Base-by-base conservation (phyloP, 1,140 invertebrate genomes). In the Zaprionus taronus region DNA sequence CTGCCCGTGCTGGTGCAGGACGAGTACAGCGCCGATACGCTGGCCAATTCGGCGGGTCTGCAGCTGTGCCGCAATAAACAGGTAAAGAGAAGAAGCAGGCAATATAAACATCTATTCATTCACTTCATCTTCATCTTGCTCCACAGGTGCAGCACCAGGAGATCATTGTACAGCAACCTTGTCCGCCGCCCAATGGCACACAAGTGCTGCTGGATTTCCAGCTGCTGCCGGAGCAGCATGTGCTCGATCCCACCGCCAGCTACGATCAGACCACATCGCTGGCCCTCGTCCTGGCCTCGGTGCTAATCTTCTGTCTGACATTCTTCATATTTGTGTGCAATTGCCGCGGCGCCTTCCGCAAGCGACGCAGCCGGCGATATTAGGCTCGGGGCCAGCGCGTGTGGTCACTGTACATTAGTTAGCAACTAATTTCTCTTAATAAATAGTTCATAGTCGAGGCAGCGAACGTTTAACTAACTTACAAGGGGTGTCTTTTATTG, bases 151-250 rank as follows among this genome's bases (percentile, higher is more conserved):
- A 97, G 82, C 95, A 95, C 72, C 95, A 96, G 91, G 96, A 97
- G 83, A 97, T 97, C 41, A 97, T 97, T 80, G 95, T 97, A 22
- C 96, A 97, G 87, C 95, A 95, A 20, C 94, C 96, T 4, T 97
- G 96, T 89, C 96, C 96, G 14, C 94, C 95, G 4, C 95, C 96
- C 1, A 96, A 97, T 81, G 96, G 96, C n/a, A 95, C 95, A 4
- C 94, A 96, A 84, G 95, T 96, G 15, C 93, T 97, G 36, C 92
- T 93, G 28, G 95, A 95, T 87, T 95, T 93, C 83, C 94, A 94
- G 49, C 94, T 94, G 77, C 83, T 94, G 31, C 92, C 91, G 77
- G 41, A 91, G 93, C 66, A 91, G 92, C 80, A 92, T 93, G 61
- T 95, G 55, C 80, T 93, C n/a, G 92, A 93, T 79, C 77, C 92